These are phyloP conservation scores for Stictocephala bisonia DNA, from an alignment of 2,888 invertebrate genomes.

Conservation along the genomic window DNA sequence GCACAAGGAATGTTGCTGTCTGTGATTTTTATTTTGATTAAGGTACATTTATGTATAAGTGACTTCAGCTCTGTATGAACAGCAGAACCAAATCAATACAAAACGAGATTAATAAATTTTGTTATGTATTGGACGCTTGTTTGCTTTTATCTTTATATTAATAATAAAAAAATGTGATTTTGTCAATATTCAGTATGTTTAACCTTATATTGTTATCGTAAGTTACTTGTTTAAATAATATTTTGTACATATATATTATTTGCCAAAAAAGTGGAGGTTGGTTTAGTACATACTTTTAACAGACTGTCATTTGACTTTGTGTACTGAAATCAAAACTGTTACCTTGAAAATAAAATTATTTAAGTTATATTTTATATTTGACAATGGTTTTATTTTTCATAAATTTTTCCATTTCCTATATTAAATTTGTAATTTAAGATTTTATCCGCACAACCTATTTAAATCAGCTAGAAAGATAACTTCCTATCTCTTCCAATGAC, in stretches of 20 bases:
- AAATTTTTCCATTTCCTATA: neutral
- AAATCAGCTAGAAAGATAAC: no score
- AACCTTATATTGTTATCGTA: slow-evolving; percentile 22
- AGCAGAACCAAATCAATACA: slow-evolving; percentile 20
- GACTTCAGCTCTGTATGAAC: slow-evolving; percentile 3
- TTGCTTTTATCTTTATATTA: slow-evolving; percentile 12
- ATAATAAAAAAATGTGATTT: slow-evolving; percentile 31
- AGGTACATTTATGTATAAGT: slow-evolving; percentile 36
- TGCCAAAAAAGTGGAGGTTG: slow-evolving; percentile 19
- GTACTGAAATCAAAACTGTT: slow-evolving; percentile 43
- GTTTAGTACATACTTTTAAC: slow-evolving; percentile 37
- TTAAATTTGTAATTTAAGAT: no score
- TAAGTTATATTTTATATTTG: slow-evolving; percentile 41
- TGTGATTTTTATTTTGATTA: slow-evolving; percentile 36
- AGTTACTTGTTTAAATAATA: slow-evolving; percentile 1
- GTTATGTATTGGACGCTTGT: slow-evolving; percentile 18
- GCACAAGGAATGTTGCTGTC: slow-evolving; percentile 21
- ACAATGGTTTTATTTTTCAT: neutral
- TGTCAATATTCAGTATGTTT: slow-evolving; percentile 30
- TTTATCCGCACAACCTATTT: no score
- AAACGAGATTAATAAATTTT: slow-evolving; percentile 18
- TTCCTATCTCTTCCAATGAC: no score
- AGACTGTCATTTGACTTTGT: slow-evolving; percentile 40
- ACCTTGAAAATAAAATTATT: slow-evolving; percentile 39
- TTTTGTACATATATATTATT: slow-evolving; percentile 28